phyloP scores from a whole-genome alignment of 1,140 invertebrate species.

The Phymorhynchus buccinoides region DNA sequence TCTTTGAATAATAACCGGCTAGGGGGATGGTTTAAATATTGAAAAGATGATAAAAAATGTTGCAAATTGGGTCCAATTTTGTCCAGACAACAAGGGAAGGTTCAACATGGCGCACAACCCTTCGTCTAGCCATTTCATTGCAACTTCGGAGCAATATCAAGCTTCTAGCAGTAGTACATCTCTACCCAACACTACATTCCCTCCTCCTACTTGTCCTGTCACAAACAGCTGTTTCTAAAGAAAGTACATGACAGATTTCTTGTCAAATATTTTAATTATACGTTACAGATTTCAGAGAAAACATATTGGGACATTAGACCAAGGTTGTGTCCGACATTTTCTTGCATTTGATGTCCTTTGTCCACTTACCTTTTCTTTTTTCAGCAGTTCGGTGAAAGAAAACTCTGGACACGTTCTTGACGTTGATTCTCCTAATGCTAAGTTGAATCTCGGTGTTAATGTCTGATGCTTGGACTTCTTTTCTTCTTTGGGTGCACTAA shows the following conservation, averaged over 20 bases:
- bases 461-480: constrained; percentile 74
- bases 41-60: not conserved
- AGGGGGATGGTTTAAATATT: not conserved
- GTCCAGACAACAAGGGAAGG: constrained; percentile 30
- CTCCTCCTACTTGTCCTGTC: not conserved
- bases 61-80: constrained; percentile 6
- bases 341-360: constrained; percentile 54
- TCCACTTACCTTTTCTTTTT: constrained; percentile 78
- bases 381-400: constrained; percentile 79
- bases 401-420: constrained; percentile 80
- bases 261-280: not conserved
- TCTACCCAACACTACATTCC: constrained; percentile 28
- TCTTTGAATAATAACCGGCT: not conserved
- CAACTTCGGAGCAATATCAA: constrained; percentile 35
- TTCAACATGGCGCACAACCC: constrained; percentile 57
- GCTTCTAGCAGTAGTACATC: constrained; percentile 28
- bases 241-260: not conserved
- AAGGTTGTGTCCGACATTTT: not conserved
- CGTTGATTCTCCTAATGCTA: constrained; percentile 79
- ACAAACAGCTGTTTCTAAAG: not conserved
- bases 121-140: constrained; percentile 56
- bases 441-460: constrained; percentile 77
- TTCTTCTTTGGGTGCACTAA: constrained; percentile 67
- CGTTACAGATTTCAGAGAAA: not conserved
- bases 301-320: not conserved